These are phyloP conservation scores for Macrophya annulata DNA, from an alignment of 2,888 invertebrate genomes.

Conservation along the genomic window DNA sequence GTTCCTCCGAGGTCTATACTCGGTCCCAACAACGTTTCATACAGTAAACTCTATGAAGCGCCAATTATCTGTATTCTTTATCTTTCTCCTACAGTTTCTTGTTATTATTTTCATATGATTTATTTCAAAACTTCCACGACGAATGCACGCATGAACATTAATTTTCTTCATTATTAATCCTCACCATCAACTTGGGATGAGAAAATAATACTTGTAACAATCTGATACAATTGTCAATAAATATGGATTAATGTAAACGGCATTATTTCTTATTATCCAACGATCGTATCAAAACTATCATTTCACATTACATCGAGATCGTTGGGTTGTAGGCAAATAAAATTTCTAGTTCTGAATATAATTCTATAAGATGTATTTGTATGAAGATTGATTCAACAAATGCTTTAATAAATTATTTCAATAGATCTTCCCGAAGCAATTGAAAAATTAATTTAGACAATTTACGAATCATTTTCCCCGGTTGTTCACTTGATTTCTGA, in stretches of 20 bases:
- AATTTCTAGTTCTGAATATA: not conserved
- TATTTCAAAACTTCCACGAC: constrained; percentile 1
- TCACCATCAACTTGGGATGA: constrained; percentile 29
- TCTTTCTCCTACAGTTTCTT: not conserved
- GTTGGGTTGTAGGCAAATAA: not conserved
- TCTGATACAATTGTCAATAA: constrained; percentile 53
- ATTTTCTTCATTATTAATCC: constrained; percentile 25
- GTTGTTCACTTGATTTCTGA: too few species aligned
- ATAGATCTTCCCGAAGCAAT: not conserved
- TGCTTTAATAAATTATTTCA: constrained; percentile 4
- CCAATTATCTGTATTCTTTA: not conserved
- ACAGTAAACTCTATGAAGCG: not conserved
- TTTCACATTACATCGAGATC: not conserved
- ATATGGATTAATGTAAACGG: constrained; percentile 42
- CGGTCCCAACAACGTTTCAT: not conserved
- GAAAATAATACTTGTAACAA: constrained; percentile 38
- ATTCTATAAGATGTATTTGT: not conserved
- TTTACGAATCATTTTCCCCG: not conserved
- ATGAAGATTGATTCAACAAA: not conserved
- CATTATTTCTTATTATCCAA: not conserved
- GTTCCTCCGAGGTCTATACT: not conserved
- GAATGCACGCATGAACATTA: constrained; percentile 16
- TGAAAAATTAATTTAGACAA: not conserved
- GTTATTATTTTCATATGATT: constrained; percentile 17
- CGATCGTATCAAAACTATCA: not conserved